Evolutionary conservation across 2,797 vertebrate genomes (phyloP).

Genomic region (Tachyglossus aculeatus): DNA sequence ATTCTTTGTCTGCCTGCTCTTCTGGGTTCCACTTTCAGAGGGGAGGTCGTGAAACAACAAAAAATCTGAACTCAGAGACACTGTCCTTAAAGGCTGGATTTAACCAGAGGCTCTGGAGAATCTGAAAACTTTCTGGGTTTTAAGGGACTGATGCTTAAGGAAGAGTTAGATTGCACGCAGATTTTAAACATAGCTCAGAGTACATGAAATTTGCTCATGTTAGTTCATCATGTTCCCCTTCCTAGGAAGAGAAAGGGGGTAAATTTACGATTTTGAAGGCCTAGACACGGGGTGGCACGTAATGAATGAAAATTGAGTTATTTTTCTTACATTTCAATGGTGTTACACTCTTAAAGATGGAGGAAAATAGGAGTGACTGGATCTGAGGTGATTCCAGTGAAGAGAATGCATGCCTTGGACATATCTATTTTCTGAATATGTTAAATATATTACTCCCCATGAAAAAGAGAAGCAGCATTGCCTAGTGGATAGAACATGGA

Average conservation of each 20-base stretch:
- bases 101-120: too few relatives aligned
- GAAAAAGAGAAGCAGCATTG: not conserved
- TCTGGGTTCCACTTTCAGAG: too few relatives aligned
- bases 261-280: constrained; percentile 1
- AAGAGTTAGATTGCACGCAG: not conserved
- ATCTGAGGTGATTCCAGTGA: not conserved
- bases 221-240: not conserved
- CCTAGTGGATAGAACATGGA: too few relatives aligned
- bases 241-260: not conserved
- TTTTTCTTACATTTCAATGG: too few relatives aligned
- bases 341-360: too few relatives aligned
- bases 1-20: too few relatives aligned
- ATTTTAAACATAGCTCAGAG: not conserved
- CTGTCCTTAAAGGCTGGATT: too few relatives aligned
- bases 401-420: not conserved
- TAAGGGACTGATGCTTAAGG: not conserved
- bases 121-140: constrained; percentile 14
- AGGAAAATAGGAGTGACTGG: not conserved
- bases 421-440: not conserved
- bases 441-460: not conserved
- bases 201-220: not conserved
- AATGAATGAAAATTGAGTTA: not conserved
- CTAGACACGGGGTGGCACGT: not conserved
- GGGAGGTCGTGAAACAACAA: too few relatives aligned
- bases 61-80: too few relatives aligned